Evolutionary conservation across 2,113 vertebrate genomes (phyloP).

Genomic region (Grammomys dolichurus): DNA sequence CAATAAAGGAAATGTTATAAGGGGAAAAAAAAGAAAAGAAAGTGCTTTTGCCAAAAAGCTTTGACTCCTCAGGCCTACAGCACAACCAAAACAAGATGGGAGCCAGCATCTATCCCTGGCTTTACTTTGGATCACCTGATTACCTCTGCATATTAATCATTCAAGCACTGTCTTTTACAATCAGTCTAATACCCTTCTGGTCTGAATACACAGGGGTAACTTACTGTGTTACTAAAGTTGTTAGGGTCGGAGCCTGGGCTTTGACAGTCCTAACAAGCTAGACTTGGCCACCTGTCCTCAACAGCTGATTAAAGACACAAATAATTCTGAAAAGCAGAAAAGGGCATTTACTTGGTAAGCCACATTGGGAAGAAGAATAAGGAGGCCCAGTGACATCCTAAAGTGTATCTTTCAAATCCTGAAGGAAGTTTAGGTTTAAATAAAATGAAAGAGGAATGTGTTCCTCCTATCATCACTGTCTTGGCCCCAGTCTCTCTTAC

Average conservation of each 20-base stretch:
- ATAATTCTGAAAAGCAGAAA: background rate
- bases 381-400: background rate
- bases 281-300: background rate
- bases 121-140: background rate
- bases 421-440: background rate
- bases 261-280: background rate
- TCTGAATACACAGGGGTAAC: background rate
- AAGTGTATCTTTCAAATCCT: background rate
- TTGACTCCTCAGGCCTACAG: background rate
- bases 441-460: background rate
- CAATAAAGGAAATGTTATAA: slow-evolving; percentile 72
- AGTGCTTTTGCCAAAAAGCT: background rate
- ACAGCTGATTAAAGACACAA: background rate
- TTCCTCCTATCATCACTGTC: background rate
- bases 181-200: background rate
- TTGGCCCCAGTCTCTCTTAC: background rate
- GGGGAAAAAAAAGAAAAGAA: background rate
- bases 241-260: background rate
- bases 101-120: background rate
- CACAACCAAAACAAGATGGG: background rate
- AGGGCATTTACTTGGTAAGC: background rate
- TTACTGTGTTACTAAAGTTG: background rate
- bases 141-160: background rate
- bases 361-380: background rate
- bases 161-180: too few relatives aligned